These are phyloP conservation scores for Gisinianus flammeolus DNA, from an alignment of 2,888 invertebrate genomes.

Conservation along the genomic window DNA sequence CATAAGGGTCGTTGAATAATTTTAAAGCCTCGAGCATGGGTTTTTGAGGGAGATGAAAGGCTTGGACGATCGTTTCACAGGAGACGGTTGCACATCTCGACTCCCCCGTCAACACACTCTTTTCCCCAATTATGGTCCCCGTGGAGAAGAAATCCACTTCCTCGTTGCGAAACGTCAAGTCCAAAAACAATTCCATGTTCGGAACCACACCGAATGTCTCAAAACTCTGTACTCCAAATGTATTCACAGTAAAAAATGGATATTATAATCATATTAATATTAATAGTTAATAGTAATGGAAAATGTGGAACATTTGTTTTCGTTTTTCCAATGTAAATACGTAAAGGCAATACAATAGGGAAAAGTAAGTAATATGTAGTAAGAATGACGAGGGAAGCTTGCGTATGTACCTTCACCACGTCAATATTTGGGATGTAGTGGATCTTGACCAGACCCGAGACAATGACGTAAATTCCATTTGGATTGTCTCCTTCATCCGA, in stretches of 20 bases:
- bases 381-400: neutral
- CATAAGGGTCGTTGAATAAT: constrained; percentile 62
- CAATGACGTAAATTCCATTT: constrained; percentile 63
- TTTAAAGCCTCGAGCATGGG: constrained; percentile 60
- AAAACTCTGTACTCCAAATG: constrained; percentile 61
- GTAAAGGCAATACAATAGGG: neutral
- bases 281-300: neutral
- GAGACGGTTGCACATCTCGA: constrained; percentile 67
- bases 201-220: constrained; percentile 66
- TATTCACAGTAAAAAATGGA: neutral
- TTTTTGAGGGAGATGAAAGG: constrained; percentile 60
- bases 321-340: neutral
- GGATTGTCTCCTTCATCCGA: constrained; percentile 61
- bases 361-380: too few relatives aligned
- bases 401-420: constrained; percentile 59
- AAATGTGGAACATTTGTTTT: neutral
- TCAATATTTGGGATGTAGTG: constrained; percentile 61
- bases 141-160: constrained; percentile 68
- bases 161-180: constrained; percentile 64
- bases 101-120: constrained; percentile 68
- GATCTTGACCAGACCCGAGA: constrained; percentile 63
- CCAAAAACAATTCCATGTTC: constrained; percentile 66
- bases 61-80: constrained; percentile 69
- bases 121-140: constrained; percentile 69
- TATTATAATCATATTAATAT: neutral